Conservation (phyloP, 2,888 invertebrate genomes). For the Nudaria mundana region DNA sequence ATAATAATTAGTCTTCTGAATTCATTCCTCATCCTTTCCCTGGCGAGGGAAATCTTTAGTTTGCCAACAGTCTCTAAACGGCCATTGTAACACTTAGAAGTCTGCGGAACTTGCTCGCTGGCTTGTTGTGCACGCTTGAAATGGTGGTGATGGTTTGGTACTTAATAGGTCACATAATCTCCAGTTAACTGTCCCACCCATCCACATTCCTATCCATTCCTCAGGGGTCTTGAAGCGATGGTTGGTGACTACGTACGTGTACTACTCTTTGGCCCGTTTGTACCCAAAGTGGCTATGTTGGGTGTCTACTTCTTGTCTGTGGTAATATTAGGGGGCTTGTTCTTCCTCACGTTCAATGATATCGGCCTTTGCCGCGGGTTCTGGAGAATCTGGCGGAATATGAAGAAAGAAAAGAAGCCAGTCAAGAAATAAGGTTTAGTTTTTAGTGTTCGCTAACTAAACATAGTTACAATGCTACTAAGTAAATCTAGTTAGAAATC, state of each 20-base stretch:
- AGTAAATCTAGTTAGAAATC: too few species aligned
- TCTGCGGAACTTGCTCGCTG: too few species aligned
- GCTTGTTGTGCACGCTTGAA: too few species aligned
- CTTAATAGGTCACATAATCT: too few species aligned
- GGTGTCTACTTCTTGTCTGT: constrained; percentile 84
- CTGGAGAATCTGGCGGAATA: constrained; percentile 85
- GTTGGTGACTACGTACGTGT: constrained; percentile 89
- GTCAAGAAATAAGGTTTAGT: constrained; percentile 3
- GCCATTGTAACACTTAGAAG: too few species aligned
- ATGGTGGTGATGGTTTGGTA: too few species aligned
- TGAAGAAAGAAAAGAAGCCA: constrained; percentile 36
- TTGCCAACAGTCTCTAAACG: too few species aligned
- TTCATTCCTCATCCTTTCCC: not conserved
- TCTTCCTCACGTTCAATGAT: constrained; percentile 89
- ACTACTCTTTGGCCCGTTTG: constrained; percentile 83
- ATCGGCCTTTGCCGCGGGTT: constrained; percentile 86
- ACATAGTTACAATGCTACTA: too few species aligned
- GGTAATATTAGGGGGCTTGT: constrained; percentile 86
- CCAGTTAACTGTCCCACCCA: constrained; percentile 1
- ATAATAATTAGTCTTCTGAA: not conserved
- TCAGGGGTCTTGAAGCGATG: constrained; percentile 91
- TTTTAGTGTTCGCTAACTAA: too few species aligned
- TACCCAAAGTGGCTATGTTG: constrained; percentile 85
- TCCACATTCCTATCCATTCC: constrained; percentile 6
- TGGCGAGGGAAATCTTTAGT: too few species aligned